phyloP scores from a whole-genome alignment of 2,797 vertebrate species.

The Lepilemur septentrionalis region DNA sequence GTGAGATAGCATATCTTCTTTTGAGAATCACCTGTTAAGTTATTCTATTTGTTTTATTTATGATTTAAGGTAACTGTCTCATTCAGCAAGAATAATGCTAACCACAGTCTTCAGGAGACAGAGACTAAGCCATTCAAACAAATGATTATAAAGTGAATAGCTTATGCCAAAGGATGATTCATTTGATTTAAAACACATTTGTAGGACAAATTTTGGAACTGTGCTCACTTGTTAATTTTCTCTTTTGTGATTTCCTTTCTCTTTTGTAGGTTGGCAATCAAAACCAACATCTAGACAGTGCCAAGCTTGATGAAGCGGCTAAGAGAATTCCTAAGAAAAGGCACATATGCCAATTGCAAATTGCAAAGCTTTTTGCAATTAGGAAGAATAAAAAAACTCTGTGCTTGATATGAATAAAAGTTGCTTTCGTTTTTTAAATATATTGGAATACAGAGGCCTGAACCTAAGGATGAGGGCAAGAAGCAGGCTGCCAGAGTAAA shows the following conservation, averaged over 20 bases:
- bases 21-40: slow-evolving; percentile 33
- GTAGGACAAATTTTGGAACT: slow-evolving; percentile 51
- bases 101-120: slow-evolving; percentile 36
- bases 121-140: slow-evolving; percentile 34
- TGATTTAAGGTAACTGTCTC: slow-evolving; percentile 49
- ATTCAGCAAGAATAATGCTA: slow-evolving; percentile 52
- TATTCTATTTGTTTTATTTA: slow-evolving; percentile 63
- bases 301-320: neutral
- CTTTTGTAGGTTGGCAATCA: slow-evolving; percentile 3
- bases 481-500: neutral
- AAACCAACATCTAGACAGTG: neutral
- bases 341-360: neutral
- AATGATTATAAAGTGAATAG: slow-evolving; percentile 41
- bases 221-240: slow-evolving; percentile 35
- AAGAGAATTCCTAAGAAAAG: neutral
- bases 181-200: slow-evolving; percentile 72
- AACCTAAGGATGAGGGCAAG: neutral
- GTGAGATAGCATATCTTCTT: slow-evolving; percentile 40
- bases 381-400: slow-evolving; percentile 23
- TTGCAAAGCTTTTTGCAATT: neutral
- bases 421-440: neutral
- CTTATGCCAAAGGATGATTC: slow-evolving; percentile 55
- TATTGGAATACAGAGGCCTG: neutral
- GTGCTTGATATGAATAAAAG: neutral
- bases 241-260: slow-evolving; percentile 47